A percentile compares a stretch with the other conserved stretches of the same genome.
Evolutionary conservation across 92 coral and sea anemone species (phyloP).

Genomic region (Siderastrea siderea): DNA sequence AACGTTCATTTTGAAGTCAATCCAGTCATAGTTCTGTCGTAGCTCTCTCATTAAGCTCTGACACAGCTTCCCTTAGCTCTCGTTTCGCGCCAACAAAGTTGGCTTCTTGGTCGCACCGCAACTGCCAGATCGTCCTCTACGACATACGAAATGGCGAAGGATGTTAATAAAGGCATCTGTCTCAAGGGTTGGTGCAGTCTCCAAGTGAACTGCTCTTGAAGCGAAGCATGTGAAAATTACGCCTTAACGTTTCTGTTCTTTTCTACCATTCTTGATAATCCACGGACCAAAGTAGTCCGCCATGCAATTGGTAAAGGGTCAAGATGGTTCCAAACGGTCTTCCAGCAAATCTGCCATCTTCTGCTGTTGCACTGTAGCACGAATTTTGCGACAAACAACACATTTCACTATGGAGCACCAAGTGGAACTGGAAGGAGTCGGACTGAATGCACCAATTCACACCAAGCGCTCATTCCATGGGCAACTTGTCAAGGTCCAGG

Average conservation of each 20-base stretch:
- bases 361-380: conserved; percentile 25
- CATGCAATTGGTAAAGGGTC: conserved; percentile 21
- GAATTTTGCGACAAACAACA: conserved; percentile 22
- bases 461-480: conserved; percentile 46
- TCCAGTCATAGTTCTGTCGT: conserved; percentile 5
- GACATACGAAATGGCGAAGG: conserved; percentile 21
- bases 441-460: conserved; percentile 55
- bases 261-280: conserved; percentile 9
- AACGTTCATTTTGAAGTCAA: conserved; percentile 30
- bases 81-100: conserved; percentile 42
- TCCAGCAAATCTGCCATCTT: conserved; percentile 20
- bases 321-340: conserved; percentile 31
- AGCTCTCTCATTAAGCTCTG: conserved; percentile 19
- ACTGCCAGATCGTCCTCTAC: conserved; percentile 38
- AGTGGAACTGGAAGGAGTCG: conserved; percentile 44
- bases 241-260: conserved; percentile 16
- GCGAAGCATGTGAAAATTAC: conserved; percentile 20
- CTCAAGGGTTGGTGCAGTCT: conserved; percentile 2
- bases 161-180: conserved; percentile 34
- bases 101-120: conserved; percentile 40
- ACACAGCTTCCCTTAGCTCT: conserved; percentile 29
- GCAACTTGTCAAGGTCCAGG: conserved; percentile 24
- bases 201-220: conserved; percentile 40
- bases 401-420: conserved; percentile 21
- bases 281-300: conserved; percentile 16